Evolutionary conservation across 2,113 vertebrate genomes (phyloP).

Genomic region (Vulpes lagopus): DNA sequence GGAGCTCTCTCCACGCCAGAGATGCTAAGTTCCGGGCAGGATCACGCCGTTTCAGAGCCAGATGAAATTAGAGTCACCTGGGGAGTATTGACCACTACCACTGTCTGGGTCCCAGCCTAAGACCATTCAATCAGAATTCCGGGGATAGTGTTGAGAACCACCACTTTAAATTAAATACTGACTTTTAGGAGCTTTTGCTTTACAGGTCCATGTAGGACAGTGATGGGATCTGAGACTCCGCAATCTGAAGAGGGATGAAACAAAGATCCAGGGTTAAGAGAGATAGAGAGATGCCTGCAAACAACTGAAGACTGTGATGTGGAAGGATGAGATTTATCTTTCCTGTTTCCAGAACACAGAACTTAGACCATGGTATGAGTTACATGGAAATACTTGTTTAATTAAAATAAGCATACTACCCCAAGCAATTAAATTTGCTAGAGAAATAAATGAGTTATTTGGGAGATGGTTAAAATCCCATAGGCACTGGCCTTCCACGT

Average conservation of each 20-base stretch:
- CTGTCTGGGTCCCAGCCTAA: neutral
- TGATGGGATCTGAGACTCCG: neutral
- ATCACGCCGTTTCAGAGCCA: neutral
- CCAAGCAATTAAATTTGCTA: neutral
- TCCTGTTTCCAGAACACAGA: neutral
- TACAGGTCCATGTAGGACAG: neutral
- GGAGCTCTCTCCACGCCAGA: neutral
- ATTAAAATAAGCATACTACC: slow-evolving; percentile 22
- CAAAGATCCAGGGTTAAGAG: neutral
- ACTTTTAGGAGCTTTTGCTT: neutral
- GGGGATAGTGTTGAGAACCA: neutral
- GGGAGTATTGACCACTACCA: neutral
- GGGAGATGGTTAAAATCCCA: neutral
- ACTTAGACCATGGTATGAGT: neutral
- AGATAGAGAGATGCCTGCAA: neutral
- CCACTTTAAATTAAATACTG: neutral
- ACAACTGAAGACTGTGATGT: neutral
- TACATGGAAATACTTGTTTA: neutral
- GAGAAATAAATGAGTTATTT: slow-evolving; percentile 33
- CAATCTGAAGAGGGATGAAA: neutral
- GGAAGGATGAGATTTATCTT: neutral
- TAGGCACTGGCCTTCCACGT: neutral
- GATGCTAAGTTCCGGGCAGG: neutral
- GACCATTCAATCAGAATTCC: neutral
- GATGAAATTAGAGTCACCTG: neutral